phyloP scores from a whole-genome alignment of 2,797 vertebrate genomes.

The Clarias pachynema region DNA sequence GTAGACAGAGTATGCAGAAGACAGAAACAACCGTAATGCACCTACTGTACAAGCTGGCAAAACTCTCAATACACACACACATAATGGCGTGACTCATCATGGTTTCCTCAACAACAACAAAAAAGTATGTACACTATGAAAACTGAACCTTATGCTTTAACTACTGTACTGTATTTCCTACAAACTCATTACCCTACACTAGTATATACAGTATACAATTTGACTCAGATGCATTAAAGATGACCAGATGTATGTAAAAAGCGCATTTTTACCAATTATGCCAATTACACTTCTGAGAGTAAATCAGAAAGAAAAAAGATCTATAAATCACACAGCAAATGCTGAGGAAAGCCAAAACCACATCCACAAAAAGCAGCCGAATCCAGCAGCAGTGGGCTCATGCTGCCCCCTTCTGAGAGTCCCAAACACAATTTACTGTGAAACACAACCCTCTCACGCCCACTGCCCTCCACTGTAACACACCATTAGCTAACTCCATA shows the following conservation, averaged over 20 bases:
- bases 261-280: background rate
- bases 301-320: background rate
- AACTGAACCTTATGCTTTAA: too few species aligned
- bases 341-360: slow-evolving; percentile 16
- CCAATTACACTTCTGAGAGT: background rate
- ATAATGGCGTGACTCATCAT: too few species aligned
- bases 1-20: too few species aligned
- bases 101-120: too few species aligned
- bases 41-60: too few species aligned
- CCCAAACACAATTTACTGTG: slow-evolving; percentile 26
- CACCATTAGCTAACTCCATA: slow-evolving; percentile 39
- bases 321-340: slow-evolving; percentile 6
- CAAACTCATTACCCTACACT: too few species aligned
- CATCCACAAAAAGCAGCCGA: background rate
- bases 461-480: slow-evolving; percentile 29
- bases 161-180: too few species aligned
- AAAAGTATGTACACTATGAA: too few species aligned
- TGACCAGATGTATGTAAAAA: background rate
- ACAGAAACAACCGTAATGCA: too few species aligned
- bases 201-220: background rate
- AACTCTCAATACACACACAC: too few species aligned
- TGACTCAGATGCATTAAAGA: background rate
- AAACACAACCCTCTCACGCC: slow-evolving; percentile 19
- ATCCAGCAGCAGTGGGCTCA: slow-evolving; percentile 26
- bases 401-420: slow-evolving; percentile 56